A percentile compares a stretch with the other conserved stretches of the same genome.
Conservation (phyloP, 2,888 invertebrate species). For the Gibbula magus region DNA sequence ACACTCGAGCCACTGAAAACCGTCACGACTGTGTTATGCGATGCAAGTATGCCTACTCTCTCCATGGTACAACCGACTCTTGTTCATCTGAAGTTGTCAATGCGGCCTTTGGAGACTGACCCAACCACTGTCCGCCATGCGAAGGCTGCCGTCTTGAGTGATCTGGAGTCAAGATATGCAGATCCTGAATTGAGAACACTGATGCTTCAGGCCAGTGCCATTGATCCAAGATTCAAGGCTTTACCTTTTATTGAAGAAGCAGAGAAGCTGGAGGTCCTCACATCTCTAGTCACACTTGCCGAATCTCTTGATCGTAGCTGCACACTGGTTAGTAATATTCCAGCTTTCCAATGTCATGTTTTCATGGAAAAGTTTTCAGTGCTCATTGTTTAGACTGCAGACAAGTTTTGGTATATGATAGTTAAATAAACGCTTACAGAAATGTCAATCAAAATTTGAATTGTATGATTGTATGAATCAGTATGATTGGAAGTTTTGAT, state of each 20-base stretch:
- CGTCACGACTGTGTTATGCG: conserved; percentile 32
- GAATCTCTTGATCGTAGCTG: neutral
- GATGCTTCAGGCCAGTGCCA: neutral
- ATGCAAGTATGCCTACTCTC: conserved; percentile 18
- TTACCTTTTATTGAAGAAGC: neutral
- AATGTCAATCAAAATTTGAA: neutral
- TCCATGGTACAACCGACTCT: conserved; percentile 29
- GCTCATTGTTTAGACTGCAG: neutral
- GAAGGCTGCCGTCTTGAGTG: neutral
- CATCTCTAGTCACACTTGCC: neutral
- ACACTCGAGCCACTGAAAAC: conserved; percentile 31
- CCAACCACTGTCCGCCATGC: neutral
- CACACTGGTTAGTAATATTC: neutral
- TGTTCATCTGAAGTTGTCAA: neutral
- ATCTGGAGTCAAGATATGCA: neutral
- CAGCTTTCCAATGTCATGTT: neutral
- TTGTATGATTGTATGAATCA: too few relatives aligned
- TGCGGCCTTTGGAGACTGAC: conserved; percentile 17
- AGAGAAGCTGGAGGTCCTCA: neutral
- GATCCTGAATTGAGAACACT: neutral
- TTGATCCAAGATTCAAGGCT: conserved; percentile 18
- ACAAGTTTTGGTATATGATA: neutral
- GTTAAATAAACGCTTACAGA: neutral
- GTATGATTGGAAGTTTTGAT: too few relatives aligned
- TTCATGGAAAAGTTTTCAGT: neutral